Percentiles rank a stretch among this genome's conserved stretches.
Evolutionary conservation across 2,797 vertebrate species (phyloP).

Genomic region (Thamnophis elegans): DNA sequence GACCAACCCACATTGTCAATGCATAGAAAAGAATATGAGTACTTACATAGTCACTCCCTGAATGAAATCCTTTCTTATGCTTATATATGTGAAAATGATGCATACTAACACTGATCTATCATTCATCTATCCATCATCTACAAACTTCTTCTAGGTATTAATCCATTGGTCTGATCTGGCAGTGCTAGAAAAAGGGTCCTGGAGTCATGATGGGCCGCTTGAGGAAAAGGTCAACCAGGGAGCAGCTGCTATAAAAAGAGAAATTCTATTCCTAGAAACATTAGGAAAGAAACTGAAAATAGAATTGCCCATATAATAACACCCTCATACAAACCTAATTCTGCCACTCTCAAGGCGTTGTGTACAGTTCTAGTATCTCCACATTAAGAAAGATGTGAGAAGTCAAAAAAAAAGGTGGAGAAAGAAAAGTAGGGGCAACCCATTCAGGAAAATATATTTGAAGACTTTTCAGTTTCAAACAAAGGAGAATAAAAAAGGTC

Average conservation of each 20-base stretch:
- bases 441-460: not conserved
- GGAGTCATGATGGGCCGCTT: not conserved
- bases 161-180: not conserved
- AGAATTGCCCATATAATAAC: not conserved
- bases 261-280: not conserved
- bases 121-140: not conserved
- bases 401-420: not conserved
- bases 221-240: not conserved
- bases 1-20: not conserved
- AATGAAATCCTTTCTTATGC: not conserved
- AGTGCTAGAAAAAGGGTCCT: not conserved
- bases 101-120: not conserved
- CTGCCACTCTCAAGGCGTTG: not conserved
- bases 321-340: not conserved
- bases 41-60: not conserved
- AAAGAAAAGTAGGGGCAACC: not conserved
- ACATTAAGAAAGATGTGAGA: not conserved
- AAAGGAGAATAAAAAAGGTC: not conserved
- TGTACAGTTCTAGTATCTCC: not conserved
- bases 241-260: not conserved
- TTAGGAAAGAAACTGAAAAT: not conserved
- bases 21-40: not conserved
- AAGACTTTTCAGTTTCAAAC: not conserved
- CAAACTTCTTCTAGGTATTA: not conserved
- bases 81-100: not conserved